phyloP scores from a whole-genome alignment of 1,140 invertebrate genomes.

The Drosophila neocordata region DNA sequence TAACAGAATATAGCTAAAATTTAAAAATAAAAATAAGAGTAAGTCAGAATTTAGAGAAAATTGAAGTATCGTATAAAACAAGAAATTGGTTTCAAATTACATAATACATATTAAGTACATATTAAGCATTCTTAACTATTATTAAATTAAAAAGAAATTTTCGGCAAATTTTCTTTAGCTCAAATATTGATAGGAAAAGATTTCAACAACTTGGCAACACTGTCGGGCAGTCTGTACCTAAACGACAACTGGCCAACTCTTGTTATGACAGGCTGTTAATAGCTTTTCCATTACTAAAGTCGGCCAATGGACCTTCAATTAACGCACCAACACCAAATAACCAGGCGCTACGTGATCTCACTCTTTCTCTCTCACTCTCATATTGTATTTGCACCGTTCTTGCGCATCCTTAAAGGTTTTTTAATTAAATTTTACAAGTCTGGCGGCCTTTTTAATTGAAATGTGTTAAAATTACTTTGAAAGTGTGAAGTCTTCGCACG shows the following conservation, averaged over 20 bases:
- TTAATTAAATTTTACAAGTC: constrained; percentile 79
- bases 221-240: neutral
- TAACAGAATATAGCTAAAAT: neutral
- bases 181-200: neutral
- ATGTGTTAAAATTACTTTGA: constrained; percentile 81
- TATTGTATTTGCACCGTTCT: constrained; percentile 1
- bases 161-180: neutral
- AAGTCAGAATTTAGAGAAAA: too few species aligned
- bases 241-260: constrained; percentile 7
- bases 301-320: constrained; percentile 58
- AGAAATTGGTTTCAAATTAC: too few species aligned
- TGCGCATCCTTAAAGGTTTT: constrained; percentile 73
- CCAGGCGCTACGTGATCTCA: constrained; percentile 54
- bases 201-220: neutral
- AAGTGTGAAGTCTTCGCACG: constrained; percentile 62
- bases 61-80: too few species aligned
- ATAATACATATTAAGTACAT: too few species aligned
- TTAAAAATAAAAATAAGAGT: too few species aligned
- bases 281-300: constrained; percentile 63
- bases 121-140: too few species aligned
- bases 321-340: constrained; percentile 73
- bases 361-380: constrained; percentile 10
- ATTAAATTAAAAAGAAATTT: too few species aligned
- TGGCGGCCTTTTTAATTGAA: constrained; percentile 70
- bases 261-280: constrained; percentile 76